phyloP scores from a whole-genome alignment of 2,797 vertebrate genomes.

The Sternotherus odoratus region DNA sequence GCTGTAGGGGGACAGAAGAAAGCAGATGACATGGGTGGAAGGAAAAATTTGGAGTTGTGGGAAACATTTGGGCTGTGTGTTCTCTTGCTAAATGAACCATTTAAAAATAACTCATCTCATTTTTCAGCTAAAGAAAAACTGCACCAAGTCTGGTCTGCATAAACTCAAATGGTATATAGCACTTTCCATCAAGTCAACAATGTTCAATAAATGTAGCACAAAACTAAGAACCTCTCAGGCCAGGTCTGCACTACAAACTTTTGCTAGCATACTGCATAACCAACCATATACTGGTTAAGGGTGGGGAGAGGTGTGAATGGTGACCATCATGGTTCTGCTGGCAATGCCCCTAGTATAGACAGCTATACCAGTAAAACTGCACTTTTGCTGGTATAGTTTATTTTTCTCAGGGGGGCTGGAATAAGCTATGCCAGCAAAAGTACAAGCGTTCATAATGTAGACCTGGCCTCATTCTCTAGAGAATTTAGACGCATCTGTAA shows the following conservation, averaged over 20 bases:
- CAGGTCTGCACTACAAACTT: background rate
- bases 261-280: background rate
- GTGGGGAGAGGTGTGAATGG: background rate
- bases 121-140: background rate
- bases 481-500: background rate
- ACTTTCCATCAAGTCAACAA: background rate
- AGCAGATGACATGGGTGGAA: background rate
- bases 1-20: background rate
- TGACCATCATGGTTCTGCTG: background rate
- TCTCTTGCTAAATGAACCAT: background rate
- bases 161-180: background rate
- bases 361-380: background rate
- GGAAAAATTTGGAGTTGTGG: background rate
- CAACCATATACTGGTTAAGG: background rate
- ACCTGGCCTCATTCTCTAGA: background rate
- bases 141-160: background rate
- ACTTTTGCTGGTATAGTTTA: background rate
- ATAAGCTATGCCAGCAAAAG: background rate
- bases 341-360: background rate
- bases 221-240: background rate
- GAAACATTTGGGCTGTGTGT: background rate
- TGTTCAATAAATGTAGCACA: accelerated
- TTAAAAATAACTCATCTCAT: background rate
- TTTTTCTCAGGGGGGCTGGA: background rate
- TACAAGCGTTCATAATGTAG: background rate